These are phyloP conservation scores for Gavia stellata DNA, from an alignment of 2,113 vertebrate genomes.

Conservation along the genomic window DNA sequence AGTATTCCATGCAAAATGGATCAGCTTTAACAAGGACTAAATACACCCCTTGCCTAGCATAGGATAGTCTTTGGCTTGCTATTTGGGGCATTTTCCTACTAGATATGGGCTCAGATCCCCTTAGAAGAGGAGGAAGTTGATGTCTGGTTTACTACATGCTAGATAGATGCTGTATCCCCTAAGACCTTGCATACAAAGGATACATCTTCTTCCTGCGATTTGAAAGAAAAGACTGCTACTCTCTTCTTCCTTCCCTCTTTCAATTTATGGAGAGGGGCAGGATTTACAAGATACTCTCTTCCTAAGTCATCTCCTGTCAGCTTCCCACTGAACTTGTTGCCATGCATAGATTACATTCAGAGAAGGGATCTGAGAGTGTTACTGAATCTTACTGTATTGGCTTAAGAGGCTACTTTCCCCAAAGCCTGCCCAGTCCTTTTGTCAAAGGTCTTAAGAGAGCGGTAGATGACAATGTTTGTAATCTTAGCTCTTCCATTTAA, in stretches of 20 bases:
- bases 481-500: neutral
- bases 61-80: neutral
- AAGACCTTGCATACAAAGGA: neutral
- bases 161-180: neutral
- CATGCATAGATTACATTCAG: neutral
- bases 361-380: neutral
- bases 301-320: neutral
- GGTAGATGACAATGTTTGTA: neutral
- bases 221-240: neutral
- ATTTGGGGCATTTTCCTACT: neutral
- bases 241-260: neutral
- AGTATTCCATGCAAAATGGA: neutral
- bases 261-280: neutral
- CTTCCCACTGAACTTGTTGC: neutral
- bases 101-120: neutral
- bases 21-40: neutral
- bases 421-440: neutral
- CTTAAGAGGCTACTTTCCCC: neutral
- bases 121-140: neutral
- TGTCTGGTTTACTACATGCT: neutral
- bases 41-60: neutral
- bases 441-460: neutral
- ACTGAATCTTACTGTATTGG: neutral
- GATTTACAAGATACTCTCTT: neutral
- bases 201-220: neutral